Evolutionary conservation across 2,113 vertebrate genomes (phyloP), one percentile per base, ranked within the genome.

Genomic region (Hylia prasina): DNA sequence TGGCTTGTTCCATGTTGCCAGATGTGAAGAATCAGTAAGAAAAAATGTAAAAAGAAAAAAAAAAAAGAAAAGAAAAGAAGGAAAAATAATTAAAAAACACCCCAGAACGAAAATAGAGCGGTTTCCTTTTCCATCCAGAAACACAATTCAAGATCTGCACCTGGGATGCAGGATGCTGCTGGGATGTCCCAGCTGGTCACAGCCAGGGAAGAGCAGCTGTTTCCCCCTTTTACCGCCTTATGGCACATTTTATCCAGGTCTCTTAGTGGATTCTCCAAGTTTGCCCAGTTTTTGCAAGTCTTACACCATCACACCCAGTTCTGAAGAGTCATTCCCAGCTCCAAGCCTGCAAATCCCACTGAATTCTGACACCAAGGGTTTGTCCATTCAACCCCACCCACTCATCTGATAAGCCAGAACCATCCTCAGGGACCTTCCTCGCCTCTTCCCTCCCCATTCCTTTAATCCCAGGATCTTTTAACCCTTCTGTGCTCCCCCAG

Each of bases 71-170:
- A 16, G n/a, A n/a, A n/a, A n/a, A n/a, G n/a, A 64, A 42, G 0
- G 14, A n/a, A 15, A 14, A 20, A 0, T 14, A 42, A 42, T 15
- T 15, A 13, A 28, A 17, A 51, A 16, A 15, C 42, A 45, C 8
- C 44, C 44, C 20, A 23, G 14, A 35, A 25, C 3, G 4, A 33
- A 61, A 73, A 4, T 0, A 6, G 33, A 45, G 16, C 0, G 0
- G 15, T 81, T 81, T n/a, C 45, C 53, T 79, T 61, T 65, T 48
- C 10, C 7, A 6, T 9, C 4, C 60, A 75, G 60, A 33, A 53
- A 35, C 4, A 21, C 15, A 33, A 23, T 4, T 25, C 1, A 0
- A 33, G 56, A 4, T 2, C 54, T 3, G 5, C 40, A 20, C 48
- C 75, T 21, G 15, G 33, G 48, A 9, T 2, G 47, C 23, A 16